Conservation (phyloP, 2,888 invertebrate species). For the Trachelus stipa region DNA sequence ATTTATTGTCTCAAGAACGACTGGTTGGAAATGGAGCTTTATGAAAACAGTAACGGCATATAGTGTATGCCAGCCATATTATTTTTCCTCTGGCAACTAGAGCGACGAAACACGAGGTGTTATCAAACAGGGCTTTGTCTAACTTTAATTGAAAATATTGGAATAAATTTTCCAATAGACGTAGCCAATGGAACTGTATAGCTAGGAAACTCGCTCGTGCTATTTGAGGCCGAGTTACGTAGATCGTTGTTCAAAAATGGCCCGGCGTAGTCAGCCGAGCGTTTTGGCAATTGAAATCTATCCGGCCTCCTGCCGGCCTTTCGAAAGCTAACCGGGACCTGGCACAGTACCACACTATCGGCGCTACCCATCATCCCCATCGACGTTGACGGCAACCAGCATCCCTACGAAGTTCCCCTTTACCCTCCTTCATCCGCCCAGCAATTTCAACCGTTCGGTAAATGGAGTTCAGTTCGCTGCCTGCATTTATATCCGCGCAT, state of each 20-base stretch:
- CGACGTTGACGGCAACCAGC: neutral
- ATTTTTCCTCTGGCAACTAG: slow-evolving; percentile 59
- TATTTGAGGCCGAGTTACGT: slow-evolving; percentile 36
- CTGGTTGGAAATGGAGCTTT: neutral
- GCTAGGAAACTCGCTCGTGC: slow-evolving; percentile 3
- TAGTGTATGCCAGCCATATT: slow-evolving; percentile 49
- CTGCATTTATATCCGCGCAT: slow-evolving; percentile 12
- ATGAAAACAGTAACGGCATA: neutral
- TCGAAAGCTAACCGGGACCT: neutral
- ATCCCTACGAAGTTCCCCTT: neutral
- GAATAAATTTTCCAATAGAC: slow-evolving; percentile 64
- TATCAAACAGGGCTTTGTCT: slow-evolving; percentile 60
- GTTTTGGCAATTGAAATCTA: slow-evolving; percentile 42
- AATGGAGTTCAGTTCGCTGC: slow-evolving; percentile 19
- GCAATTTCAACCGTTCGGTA: slow-evolving; percentile 19
- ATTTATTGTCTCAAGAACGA: neutral
- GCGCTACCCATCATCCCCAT: neutral
- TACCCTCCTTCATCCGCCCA: slow-evolving; percentile 6
- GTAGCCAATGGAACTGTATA: slow-evolving; percentile 30
- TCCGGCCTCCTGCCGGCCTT: slow-evolving; percentile 18
- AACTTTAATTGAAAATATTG: slow-evolving; percentile 67
- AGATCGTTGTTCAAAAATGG: slow-evolving; percentile 37
- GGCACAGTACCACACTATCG: neutral
- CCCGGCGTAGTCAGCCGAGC: slow-evolving; percentile 35
- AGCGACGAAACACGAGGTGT: slow-evolving; percentile 55